Evolutionary conservation across 2,888 invertebrate genomes (phyloP), one percentile per base, ranked within the genome.

Genomic region (Ametastegia equiseti): DNA sequence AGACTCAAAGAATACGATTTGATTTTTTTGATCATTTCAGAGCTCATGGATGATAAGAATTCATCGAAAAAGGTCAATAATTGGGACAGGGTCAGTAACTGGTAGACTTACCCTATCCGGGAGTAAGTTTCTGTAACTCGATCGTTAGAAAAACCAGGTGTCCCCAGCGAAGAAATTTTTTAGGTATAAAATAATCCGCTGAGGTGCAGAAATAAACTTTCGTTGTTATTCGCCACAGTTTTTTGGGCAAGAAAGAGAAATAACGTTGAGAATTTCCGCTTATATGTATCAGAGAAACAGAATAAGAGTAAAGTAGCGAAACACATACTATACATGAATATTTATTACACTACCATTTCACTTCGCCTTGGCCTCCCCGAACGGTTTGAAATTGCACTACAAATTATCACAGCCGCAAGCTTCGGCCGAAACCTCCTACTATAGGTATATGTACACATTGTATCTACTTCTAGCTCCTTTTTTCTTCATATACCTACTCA

Each of bases 131-230:
- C 54, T 36, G 19, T 54, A 75, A 75, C 75, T 19, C 33, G 75
- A 42, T 78, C 78, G 78, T 78, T 78, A 63, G 27, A 78, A 78
- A 78, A 78, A 78, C 60, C 60, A 78, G 78, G 78, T 63, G 78
- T 63, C 78, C 60, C 30, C 23, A n/a, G n/a, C 39, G 60, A 45
- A 78, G 60, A 78, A 78, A 78, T 78, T 78, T n/a, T 60, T 23
- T 27, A 63, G 60, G 60, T 63, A 60, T 78, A 39, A 78, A 78
- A 78, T n/a, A n/a, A 36, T 78, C 27, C 30, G 45, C n/a, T n/a
- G n/a, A 11, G n/a, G 42, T 9, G 33, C 6, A 30, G n/a, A 23
- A 63, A 23, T 60, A 45, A 78, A 63, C 27, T 78, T 57, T 42
- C 30, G 78, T 60, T 60, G 78, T 60, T 60, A 63, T 63, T 45